A percentile compares a stretch with the other conserved stretches of the same genome.
These are phyloP conservation scores for Brachystomella parvula DNA, from an alignment of 1,140 invertebrate genomes.

Conservation along the genomic window DNA sequence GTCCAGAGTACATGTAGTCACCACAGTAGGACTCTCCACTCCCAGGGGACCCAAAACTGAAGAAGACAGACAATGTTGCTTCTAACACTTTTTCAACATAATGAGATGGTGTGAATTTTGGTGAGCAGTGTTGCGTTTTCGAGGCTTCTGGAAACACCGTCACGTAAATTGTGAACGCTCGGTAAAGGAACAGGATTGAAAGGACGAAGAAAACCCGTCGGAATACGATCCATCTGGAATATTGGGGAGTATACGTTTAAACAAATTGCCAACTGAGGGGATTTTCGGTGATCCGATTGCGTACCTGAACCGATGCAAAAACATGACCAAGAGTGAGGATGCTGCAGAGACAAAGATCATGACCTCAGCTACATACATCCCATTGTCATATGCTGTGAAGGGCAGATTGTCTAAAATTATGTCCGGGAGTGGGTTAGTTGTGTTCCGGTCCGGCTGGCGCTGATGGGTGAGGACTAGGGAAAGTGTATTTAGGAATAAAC, in stretches of 20 bases:
- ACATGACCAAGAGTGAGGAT: slow-evolving; percentile 44
- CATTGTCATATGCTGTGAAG: slow-evolving; percentile 55
- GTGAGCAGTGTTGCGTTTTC: slow-evolving; percentile 72
- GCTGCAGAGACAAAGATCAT: slow-evolving; percentile 72
- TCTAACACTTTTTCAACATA: slow-evolving; percentile 49
- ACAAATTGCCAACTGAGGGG: not conserved
- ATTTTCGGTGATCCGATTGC: not conserved
- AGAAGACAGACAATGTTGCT: slow-evolving; percentile 66
- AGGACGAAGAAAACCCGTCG: slow-evolving; percentile 72
- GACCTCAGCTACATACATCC: slow-evolving; percentile 74
- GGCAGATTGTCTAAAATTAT: slow-evolving; percentile 66
- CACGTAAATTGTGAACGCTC: slow-evolving; percentile 79
- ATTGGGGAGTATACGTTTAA: not conserved
- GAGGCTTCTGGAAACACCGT: slow-evolving; percentile 58
- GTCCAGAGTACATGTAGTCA: slow-evolving; percentile 37
- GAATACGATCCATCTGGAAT: slow-evolving; percentile 68
- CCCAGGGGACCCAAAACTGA: slow-evolving; percentile 77
- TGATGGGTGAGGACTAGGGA: slow-evolving; percentile 77
- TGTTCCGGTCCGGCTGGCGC: slow-evolving; percentile 63
- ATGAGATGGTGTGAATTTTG: slow-evolving; percentile 63
- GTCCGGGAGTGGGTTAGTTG: slow-evolving; percentile 61
- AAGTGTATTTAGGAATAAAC: slow-evolving; percentile 55
- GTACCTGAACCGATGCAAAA: slow-evolving; percentile 29
- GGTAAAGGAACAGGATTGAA: slow-evolving; percentile 73
- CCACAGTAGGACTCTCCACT: slow-evolving; percentile 80